Percentiles rank a stretch among this genome's conserved stretches.
Conservation (phyloP, 2,888 invertebrate genomes). For the Caenorhabditis panamensis region DNA sequence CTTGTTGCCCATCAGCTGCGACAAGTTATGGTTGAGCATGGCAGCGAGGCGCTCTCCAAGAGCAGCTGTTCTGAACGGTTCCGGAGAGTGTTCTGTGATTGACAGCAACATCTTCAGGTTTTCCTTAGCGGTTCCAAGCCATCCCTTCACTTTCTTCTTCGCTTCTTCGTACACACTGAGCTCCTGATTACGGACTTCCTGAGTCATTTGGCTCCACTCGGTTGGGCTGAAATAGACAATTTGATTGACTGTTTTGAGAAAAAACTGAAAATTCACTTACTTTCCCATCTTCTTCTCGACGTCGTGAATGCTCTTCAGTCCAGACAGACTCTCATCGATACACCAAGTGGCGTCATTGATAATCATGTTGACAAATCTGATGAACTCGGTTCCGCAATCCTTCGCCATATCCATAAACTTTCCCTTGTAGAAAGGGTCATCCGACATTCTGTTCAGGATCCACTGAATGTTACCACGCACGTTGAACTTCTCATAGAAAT, state of each 20-base stretch:
- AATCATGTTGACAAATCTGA: slow-evolving; percentile 94
- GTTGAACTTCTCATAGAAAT: slow-evolving; percentile 99
- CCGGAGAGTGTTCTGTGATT: slow-evolving; percentile 91
- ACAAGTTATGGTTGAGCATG: slow-evolving; percentile 98
- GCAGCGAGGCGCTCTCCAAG: slow-evolving; percentile 94
- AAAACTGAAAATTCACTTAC: slow-evolving; percentile 76
- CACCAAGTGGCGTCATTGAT: slow-evolving; percentile 98
- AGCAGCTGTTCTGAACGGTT: slow-evolving; percentile 92
- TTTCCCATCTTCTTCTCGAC: slow-evolving; percentile 90
- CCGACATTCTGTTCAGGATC: slow-evolving; percentile 82
- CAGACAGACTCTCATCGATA: slow-evolving; percentile 94
- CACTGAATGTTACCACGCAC: slow-evolving; percentile 97
- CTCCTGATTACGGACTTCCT: slow-evolving; percentile 72
- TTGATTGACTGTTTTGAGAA: background rate
- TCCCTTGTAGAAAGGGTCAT: slow-evolving; percentile 89
- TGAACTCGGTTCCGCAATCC: slow-evolving; percentile 84
- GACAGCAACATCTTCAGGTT: slow-evolving; percentile 99
- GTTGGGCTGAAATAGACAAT: slow-evolving; percentile 17
- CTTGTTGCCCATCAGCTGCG: slow-evolving; percentile 88
- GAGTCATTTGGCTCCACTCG: slow-evolving; percentile 71
- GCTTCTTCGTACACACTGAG: slow-evolving; percentile 77
- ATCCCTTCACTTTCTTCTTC: slow-evolving; percentile 81
- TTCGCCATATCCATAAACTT: slow-evolving; percentile 92
- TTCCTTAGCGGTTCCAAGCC: slow-evolving; percentile 85
- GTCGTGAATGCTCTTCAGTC: slow-evolving; percentile 86